Conservation (phyloP, 2,797 vertebrate species). For the Acestrorhynchus altus region DNA sequence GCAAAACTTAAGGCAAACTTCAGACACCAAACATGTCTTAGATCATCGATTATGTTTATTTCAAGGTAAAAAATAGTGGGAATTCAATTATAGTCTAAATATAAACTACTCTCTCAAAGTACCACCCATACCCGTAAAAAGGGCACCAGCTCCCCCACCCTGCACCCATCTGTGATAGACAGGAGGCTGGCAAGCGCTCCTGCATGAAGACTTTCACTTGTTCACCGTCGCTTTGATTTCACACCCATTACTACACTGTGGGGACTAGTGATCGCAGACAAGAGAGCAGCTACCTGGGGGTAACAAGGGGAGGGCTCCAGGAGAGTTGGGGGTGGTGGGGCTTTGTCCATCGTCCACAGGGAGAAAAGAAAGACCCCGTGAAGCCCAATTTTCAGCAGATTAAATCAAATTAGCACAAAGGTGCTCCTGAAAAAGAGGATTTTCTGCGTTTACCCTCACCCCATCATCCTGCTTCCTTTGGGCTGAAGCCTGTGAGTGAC, state of each 20-base stretch:
- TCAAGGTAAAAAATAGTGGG: neutral
- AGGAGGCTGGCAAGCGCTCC: conserved; percentile 69
- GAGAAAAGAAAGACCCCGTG: conserved; percentile 59
- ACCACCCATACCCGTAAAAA: conserved; percentile 30
- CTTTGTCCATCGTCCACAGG: conserved; percentile 61
- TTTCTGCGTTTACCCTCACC: conserved; percentile 26
- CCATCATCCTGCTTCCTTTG: neutral
- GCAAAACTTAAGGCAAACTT: neutral
- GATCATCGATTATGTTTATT: neutral
- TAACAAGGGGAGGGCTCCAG: conserved; percentile 56
- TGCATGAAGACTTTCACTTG: conserved; percentile 73
- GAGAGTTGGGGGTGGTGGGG: conserved; percentile 52
- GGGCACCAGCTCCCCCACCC: conserved; percentile 46
- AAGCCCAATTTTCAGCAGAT: conserved; percentile 72
- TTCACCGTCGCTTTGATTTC: conserved; percentile 76
- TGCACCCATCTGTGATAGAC: conserved; percentile 57
- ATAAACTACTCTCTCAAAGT: neutral
- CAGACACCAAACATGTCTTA: neutral
- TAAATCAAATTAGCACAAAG: conserved; percentile 79
- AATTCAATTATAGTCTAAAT: neutral
- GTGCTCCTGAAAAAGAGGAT: conserved; percentile 64
- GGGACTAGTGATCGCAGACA: conserved; percentile 55
- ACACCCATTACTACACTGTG: conserved; percentile 68
- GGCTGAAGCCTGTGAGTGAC: conserved; percentile 55
- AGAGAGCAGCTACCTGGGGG: conserved; percentile 72